Evolutionary conservation across 2,113 vertebrate species (phyloP).

Genomic region (Hystrix cristata): DNA sequence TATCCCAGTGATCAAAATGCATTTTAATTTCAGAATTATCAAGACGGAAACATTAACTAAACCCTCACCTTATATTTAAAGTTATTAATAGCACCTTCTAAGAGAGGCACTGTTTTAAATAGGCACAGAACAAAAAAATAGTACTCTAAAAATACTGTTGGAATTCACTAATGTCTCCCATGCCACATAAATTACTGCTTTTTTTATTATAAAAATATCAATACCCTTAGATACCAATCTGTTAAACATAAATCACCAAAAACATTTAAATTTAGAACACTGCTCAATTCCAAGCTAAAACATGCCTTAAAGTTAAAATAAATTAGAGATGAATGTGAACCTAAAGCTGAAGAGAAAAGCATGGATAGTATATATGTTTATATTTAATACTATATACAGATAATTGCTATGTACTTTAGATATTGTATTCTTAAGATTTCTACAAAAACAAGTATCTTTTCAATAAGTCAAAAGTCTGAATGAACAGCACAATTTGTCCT

Average conservation of each 20-base stretch:
- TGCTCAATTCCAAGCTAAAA: constrained; percentile 85
- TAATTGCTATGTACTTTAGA: constrained; percentile 81
- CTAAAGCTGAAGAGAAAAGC: constrained; percentile 82
- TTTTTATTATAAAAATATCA: constrained; percentile 85
- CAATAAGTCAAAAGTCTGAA: constrained; percentile 82
- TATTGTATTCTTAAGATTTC: constrained; percentile 80
- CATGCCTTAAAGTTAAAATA: constrained; percentile 87
- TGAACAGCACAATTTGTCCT: constrained; percentile 82
- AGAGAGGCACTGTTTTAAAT: constrained; percentile 84
- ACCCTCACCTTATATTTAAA: constrained; percentile 80
- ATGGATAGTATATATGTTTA: constrained; percentile 74
- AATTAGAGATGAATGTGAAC: constrained; percentile 85
- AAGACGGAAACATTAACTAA: constrained; percentile 80
- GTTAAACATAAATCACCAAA: constrained; percentile 84
- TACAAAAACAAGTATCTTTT: constrained; percentile 83
- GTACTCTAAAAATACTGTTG: constrained; percentile 82
- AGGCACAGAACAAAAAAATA: constrained; percentile 81
- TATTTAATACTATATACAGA: constrained; percentile 86
- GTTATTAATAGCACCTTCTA: constrained; percentile 83
- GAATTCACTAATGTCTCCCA: constrained; percentile 81
- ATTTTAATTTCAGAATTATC: constrained; percentile 67
- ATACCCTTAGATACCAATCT: constrained; percentile 82
- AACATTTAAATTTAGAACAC: constrained; percentile 82
- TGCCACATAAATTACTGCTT: constrained; percentile 83
- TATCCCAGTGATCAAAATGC: constrained; percentile 60